Conservation (phyloP, 2,797 vertebrate species). For the Pitangus sulphuratus region DNA sequence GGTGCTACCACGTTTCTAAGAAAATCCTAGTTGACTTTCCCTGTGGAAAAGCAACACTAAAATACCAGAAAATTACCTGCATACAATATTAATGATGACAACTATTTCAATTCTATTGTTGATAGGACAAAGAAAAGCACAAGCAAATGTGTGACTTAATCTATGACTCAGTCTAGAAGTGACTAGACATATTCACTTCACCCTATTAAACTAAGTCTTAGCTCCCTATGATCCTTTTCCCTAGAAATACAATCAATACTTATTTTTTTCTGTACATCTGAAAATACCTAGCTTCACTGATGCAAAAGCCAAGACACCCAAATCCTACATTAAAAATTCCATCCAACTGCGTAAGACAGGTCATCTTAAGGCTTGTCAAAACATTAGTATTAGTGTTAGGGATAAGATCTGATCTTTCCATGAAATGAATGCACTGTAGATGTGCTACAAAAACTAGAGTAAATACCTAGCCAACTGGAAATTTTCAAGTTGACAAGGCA, state of each 20-base stretch:
- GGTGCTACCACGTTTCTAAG: neutral
- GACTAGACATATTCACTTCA: neutral
- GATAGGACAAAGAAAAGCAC: neutral
- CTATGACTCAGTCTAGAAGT: neutral
- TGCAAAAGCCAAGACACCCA: neutral
- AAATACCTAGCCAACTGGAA: neutral
- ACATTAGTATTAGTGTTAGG: neutral
- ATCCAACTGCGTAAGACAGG: neutral
- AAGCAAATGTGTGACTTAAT: neutral
- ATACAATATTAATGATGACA: neutral
- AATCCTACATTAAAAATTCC: neutral
- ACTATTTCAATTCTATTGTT: neutral
- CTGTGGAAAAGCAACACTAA: neutral
- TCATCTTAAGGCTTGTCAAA: neutral
- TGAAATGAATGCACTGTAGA: neutral
- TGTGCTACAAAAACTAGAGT: neutral
- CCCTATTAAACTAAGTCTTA: neutral
- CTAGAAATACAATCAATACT: neutral
- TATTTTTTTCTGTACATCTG: neutral
- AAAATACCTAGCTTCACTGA: neutral
- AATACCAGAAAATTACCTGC: neutral
- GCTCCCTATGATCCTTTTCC: neutral
- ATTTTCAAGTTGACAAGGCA: neutral
- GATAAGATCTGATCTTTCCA: neutral
- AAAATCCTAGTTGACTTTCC: neutral